These are phyloP conservation scores for Takifugu ocellatus DNA, from an alignment of 2,797 vertebrate genomes.

Conservation along the genomic window DNA sequence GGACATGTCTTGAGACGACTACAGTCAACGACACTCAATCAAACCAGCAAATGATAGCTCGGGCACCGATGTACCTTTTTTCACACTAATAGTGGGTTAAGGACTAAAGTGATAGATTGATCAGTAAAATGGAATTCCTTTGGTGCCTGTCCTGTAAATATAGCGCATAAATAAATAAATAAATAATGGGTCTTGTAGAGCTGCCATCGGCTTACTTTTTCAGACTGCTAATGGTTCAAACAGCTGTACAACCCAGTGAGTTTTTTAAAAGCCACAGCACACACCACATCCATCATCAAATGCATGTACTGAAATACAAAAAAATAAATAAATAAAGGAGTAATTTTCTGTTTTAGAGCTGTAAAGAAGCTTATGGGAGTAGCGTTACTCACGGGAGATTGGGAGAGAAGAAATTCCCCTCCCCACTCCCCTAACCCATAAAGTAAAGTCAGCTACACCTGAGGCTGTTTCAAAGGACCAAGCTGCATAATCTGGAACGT, in stretches of 20 bases:
- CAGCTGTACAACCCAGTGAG: slow-evolving; percentile 25
- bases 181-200: slow-evolving; percentile 25
- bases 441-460: slow-evolving; percentile 64
- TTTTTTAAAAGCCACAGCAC: slow-evolving; percentile 8
- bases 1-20: slow-evolving; percentile 17
- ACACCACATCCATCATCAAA: slow-evolving; percentile 28
- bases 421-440: slow-evolving; percentile 37
- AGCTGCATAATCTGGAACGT: slow-evolving; percentile 43
- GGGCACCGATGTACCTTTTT: too few relatives aligned
- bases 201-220: slow-evolving; percentile 30
- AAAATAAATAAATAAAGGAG: slow-evolving; percentile 19
- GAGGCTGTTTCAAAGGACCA: slow-evolving; percentile 58
- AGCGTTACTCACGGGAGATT: slow-evolving; percentile 53
- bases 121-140: not conserved
- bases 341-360: slow-evolving; percentile 39
- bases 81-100: not conserved
- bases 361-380: slow-evolving; percentile 68
- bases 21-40: slow-evolving; percentile 14
- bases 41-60: too few relatives aligned
- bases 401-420: slow-evolving; percentile 58
- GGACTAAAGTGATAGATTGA: not conserved
- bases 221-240: slow-evolving; percentile 44
- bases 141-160: slow-evolving; percentile 19
- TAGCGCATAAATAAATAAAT: slow-evolving; percentile 8
- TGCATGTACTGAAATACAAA: slow-evolving; percentile 30